Evolutionary conservation across 2,113 vertebrate genomes (phyloP).

Genomic region (Saguinus midas): DNA sequence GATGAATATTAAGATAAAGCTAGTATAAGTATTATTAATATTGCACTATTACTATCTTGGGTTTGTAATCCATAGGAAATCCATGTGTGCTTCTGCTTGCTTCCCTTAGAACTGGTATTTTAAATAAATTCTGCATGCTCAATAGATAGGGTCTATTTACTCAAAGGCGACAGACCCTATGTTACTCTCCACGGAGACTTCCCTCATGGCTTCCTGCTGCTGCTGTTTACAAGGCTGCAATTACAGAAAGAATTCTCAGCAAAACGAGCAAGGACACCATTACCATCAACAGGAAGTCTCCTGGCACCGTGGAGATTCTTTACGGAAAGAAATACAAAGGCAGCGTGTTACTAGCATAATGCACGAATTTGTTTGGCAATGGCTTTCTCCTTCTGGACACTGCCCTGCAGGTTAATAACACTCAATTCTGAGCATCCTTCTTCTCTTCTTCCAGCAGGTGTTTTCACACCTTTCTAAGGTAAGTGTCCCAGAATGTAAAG

Average conservation of each 20-base stretch:
- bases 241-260: slow-evolving; percentile 45
- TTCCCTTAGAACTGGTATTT: slow-evolving; percentile 58
- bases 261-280: slow-evolving; percentile 64
- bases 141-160: slow-evolving; percentile 55
- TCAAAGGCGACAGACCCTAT: slow-evolving; percentile 36
- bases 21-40: slow-evolving; percentile 16
- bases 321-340: slow-evolving; percentile 39
- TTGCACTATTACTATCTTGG: neutral
- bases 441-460: neutral
- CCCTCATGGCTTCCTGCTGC: slow-evolving; percentile 22
- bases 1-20: slow-evolving; percentile 33
- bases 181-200: slow-evolving; percentile 46
- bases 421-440: neutral
- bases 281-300: slow-evolving; percentile 46
- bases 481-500: neutral
- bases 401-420: neutral
- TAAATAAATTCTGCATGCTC: slow-evolving; percentile 72
- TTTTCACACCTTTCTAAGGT: slow-evolving; percentile 2
- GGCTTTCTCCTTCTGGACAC: neutral
- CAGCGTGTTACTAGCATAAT: neutral
- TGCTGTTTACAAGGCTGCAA: slow-evolving; percentile 43
- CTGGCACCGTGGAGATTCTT: slow-evolving; percentile 25
- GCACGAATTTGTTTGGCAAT: neutral
- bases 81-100: neutral
- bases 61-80: slow-evolving; percentile 37